phyloP scores from a whole-genome alignment of 2,888 invertebrate genomes.

The Drosophila vallismaia region DNA sequence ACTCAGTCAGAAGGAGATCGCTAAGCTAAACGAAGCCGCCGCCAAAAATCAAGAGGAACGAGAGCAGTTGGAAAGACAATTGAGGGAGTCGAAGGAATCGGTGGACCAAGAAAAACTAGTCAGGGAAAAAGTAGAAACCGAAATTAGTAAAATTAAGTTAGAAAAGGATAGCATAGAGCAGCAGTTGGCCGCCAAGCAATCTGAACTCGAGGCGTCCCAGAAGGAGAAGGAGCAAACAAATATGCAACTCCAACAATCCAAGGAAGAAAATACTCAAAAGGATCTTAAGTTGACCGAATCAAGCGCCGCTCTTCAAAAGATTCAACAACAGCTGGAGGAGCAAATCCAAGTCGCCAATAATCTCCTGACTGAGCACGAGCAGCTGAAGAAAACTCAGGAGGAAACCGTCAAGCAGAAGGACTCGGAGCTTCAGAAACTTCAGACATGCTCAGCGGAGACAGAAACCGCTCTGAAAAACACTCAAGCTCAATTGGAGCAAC shows the following conservation, averaged over 20 bases:
- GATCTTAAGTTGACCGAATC: slow-evolving; percentile 34
- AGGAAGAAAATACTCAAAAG: slow-evolving; percentile 5
- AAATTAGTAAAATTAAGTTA: slow-evolving; percentile 14
- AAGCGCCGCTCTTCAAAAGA: slow-evolving; percentile 14
- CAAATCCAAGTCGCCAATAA: slow-evolving; percentile 36
- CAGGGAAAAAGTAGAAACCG: slow-evolving; percentile 8
- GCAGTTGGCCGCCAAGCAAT: slow-evolving; percentile 10
- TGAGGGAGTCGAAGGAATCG: slow-evolving; percentile 18
- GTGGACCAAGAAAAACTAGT: slow-evolving; percentile 10
- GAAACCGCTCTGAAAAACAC: slow-evolving; percentile 16
- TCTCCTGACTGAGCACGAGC: slow-evolving; percentile 30
- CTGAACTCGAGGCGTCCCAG: slow-evolving; percentile 7
- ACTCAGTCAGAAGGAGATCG: slow-evolving; percentile 67
- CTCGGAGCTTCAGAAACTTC: slow-evolving; percentile 19
- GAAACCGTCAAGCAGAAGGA: slow-evolving; percentile 15
- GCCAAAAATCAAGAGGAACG: slow-evolving; percentile 55
- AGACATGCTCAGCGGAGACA: not conserved
- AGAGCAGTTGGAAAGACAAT: slow-evolving; percentile 7
- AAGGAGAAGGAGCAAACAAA: slow-evolving; percentile 11
- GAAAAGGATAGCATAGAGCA: not conserved
- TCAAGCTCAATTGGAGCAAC: slow-evolving; percentile 45
- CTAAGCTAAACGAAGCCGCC: slow-evolving; percentile 58
- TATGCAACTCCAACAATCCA: not conserved
- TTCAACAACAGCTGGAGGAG: slow-evolving; percentile 46
- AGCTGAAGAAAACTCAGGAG: slow-evolving; percentile 57